phyloP scores from a whole-genome alignment of 2,888 invertebrate genomes.

The Apotomis betuletana region DNA sequence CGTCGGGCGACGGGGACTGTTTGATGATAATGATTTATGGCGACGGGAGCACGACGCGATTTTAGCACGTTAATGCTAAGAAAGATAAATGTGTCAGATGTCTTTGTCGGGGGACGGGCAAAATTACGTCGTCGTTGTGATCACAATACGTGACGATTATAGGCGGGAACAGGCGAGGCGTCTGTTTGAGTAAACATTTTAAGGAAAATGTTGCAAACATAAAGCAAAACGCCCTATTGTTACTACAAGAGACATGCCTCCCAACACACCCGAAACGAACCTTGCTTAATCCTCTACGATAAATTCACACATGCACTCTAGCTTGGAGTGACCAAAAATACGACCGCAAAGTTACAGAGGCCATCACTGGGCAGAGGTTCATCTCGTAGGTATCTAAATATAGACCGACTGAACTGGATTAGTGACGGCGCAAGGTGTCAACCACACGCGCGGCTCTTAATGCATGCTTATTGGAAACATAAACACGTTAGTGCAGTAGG shows the following conservation, averaged over 20 bases:
- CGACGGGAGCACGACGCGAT: constrained; percentile 75
- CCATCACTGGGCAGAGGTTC: constrained; percentile 62
- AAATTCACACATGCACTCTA: background rate
- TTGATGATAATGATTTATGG: constrained; percentile 82
- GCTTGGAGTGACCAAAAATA: constrained; percentile 71
- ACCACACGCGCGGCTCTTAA: constrained; percentile 58
- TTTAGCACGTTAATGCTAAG: constrained; percentile 73
- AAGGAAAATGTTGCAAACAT: constrained; percentile 1
- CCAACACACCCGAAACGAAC: background rate
- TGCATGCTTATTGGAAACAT: constrained; percentile 54
- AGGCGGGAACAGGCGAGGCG: constrained; percentile 40
- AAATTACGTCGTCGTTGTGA: constrained; percentile 60
- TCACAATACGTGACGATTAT: constrained; percentile 51
- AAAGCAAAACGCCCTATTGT: constrained; percentile 24
- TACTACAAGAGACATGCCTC: background rate
- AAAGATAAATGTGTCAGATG: constrained; percentile 76
- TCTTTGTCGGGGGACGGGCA: constrained; percentile 60
- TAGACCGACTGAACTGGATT: constrained; percentile 67
- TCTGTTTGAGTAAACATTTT: constrained; percentile 41
- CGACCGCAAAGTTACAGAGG: constrained; percentile 69
- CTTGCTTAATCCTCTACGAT: background rate
- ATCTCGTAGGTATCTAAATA: constrained; percentile 76
- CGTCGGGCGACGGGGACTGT: constrained; percentile 66
- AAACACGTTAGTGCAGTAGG: constrained; percentile 47
- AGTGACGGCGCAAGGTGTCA: constrained; percentile 65